Conservation (phyloP, 2,888 invertebrate genomes). For the Calliphora vomitoria region DNA sequence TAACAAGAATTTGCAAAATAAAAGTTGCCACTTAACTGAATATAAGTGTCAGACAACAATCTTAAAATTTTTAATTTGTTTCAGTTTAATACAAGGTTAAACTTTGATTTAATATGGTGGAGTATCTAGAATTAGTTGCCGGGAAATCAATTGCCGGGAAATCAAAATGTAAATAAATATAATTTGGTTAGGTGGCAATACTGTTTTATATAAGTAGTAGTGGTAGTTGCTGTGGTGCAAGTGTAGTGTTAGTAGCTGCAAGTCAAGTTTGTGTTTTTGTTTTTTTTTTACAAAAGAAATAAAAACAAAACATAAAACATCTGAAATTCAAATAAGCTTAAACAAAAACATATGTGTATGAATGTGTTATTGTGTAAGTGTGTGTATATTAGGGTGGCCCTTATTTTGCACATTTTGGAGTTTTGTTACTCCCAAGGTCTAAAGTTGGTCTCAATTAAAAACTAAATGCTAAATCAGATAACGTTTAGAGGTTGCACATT, state of each 20-base stretch:
- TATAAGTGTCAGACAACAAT: too few species aligned
- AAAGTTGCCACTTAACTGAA: neutral
- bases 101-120: neutral
- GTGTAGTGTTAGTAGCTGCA: neutral
- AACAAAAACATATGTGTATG: slow-evolving; percentile 26
- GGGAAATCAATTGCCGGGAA: neutral
- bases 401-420: too few species aligned
- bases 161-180: too few species aligned
- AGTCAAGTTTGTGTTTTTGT: slow-evolving; percentile 24
- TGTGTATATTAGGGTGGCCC: neutral
- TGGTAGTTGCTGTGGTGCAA: neutral
- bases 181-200: slow-evolving; percentile 8
- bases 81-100: neutral
- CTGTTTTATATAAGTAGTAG: neutral
- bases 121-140: neutral
- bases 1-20: neutral
- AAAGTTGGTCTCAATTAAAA: too few species aligned
- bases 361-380: neutral
- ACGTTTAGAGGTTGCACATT: too few species aligned
- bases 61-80: too few species aligned
- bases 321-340: slow-evolving; percentile 57
- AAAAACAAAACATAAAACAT: slow-evolving; percentile 50
- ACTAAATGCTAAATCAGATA: too few species aligned
- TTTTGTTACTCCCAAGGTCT: too few species aligned
- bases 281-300: slow-evolving; percentile 5